These are phyloP conservation scores for Acholoe squamosa DNA, from an alignment of 2,888 invertebrate genomes.

Conservation along the genomic window DNA sequence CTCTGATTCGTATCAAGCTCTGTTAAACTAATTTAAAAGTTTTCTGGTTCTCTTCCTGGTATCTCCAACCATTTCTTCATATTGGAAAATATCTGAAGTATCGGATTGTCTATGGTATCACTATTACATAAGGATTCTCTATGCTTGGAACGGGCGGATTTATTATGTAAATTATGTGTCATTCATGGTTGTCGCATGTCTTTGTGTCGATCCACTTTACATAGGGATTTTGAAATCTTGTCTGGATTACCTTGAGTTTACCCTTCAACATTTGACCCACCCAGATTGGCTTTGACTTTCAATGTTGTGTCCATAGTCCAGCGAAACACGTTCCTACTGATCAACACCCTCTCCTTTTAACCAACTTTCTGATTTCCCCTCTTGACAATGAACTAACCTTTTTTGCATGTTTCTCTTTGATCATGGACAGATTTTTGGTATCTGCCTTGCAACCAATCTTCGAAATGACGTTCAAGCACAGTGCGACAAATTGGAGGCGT, in stretches of 20 bases:
- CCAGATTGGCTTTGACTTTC: not conserved
- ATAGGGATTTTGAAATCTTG: not conserved
- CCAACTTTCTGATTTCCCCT: not conserved
- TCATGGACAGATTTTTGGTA: conserved; percentile 60
- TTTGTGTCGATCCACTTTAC: not conserved
- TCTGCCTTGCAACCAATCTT: conserved; percentile 63
- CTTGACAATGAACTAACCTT: conserved; percentile 32
- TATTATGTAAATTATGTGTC: not conserved
- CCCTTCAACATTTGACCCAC: not conserved
- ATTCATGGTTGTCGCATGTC: conserved; percentile 3
- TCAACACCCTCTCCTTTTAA: not conserved
- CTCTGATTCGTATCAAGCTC: no score
- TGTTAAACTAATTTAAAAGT: no score
- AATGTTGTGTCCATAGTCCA: not conserved
- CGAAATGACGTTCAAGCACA: conserved; percentile 62
- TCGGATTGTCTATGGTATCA: not conserved
- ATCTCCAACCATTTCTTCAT: not conserved
- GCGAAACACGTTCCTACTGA: not conserved
- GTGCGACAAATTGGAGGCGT: conserved; percentile 59
- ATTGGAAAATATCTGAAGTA: not conserved
- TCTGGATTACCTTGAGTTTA: not conserved
- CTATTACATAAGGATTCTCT: not conserved
- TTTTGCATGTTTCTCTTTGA: conserved; percentile 46
- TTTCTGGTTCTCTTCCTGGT: not conserved
- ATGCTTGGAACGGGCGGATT: conserved; percentile 14